Evolutionary conservation across 2,797 vertebrate species (phyloP).

Genomic region (Aselliscus stoliczkanus): DNA sequence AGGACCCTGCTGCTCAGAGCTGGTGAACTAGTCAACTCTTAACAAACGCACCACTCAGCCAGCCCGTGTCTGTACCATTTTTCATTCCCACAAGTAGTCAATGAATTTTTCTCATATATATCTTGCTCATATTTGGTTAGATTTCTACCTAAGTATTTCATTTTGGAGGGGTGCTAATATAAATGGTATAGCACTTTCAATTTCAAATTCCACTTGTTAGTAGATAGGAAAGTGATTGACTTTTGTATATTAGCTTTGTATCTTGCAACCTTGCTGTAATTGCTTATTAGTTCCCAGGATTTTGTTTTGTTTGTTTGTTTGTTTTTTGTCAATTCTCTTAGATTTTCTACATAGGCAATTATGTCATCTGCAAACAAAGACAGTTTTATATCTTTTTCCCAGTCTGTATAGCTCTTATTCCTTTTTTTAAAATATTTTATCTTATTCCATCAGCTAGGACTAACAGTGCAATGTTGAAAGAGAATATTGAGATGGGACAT

Average conservation of each 20-base stretch:
- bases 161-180: background rate
- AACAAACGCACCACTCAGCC: too few relatives aligned
- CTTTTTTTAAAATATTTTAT: background rate
- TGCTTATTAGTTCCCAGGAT: background rate
- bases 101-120: background rate
- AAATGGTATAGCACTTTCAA: background rate
- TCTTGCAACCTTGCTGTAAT: background rate
- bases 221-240: background rate
- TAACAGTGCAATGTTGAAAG: background rate
- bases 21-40: too few relatives aligned
- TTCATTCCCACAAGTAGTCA: background rate
- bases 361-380: background rate
- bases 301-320: too few relatives aligned
- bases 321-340: background rate
- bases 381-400: background rate
- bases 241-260: background rate
- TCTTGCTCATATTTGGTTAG: background rate
- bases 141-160: background rate
- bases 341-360: background rate
- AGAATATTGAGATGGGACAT: background rate
- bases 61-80: background rate
- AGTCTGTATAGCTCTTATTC: background rate
- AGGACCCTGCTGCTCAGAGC: too few relatives aligned
- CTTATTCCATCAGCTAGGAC: background rate
- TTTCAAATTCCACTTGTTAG: background rate